phyloP scores from a whole-genome alignment of 1,140 invertebrate genomes.

The Drosophila mauritiana region DNA sequence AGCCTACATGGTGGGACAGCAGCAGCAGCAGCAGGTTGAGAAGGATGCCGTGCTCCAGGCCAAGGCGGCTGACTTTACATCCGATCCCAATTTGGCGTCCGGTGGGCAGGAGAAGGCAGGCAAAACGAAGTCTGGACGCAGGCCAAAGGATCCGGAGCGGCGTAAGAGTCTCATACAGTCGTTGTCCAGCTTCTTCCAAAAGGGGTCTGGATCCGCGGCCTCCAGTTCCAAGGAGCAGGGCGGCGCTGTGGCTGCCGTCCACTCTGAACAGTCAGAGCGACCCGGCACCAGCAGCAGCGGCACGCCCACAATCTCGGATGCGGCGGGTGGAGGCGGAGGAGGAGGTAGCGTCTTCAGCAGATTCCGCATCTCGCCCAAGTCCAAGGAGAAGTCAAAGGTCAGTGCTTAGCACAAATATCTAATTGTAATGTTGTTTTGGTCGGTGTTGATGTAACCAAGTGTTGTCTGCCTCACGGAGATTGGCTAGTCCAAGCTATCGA shows the following conservation, averaged over 20 bases:
- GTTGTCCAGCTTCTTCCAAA: constrained; percentile 92
- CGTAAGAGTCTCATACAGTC: constrained; percentile 93
- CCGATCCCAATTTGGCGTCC: constrained; percentile 87
- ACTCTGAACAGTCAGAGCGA: constrained; percentile 80
- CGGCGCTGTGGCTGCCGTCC: constrained; percentile 54
- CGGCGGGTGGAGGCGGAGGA: constrained; percentile 26
- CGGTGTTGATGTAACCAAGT: constrained; percentile 17
- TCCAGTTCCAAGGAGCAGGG: constrained; percentile 60
- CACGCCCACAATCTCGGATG: constrained; percentile 67
- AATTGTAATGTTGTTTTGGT: constrained; percentile 9
- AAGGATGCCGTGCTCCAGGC: constrained; percentile 40
- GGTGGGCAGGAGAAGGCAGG: constrained; percentile 60
- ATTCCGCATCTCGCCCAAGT: constrained; percentile 88
- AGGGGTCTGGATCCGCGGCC: constrained; percentile 79
- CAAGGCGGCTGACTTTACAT: constrained; percentile 83
- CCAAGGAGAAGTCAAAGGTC: constrained; percentile 90
- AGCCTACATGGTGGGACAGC: constrained; percentile 62
- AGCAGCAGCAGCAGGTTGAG: constrained; percentile 39
- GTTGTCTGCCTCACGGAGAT: constrained; percentile 13
- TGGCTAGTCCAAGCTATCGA: constrained; percentile 8
- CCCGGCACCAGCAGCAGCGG: constrained; percentile 77
- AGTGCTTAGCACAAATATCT: constrained; percentile 29
- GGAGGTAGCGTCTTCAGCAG: constrained; percentile 86
- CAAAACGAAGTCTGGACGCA: constrained; percentile 85
- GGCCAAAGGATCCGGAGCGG: constrained; percentile 88